Conservation (phyloP, 1,140 invertebrate species). For the Metopolophium dirhodum region DNA sequence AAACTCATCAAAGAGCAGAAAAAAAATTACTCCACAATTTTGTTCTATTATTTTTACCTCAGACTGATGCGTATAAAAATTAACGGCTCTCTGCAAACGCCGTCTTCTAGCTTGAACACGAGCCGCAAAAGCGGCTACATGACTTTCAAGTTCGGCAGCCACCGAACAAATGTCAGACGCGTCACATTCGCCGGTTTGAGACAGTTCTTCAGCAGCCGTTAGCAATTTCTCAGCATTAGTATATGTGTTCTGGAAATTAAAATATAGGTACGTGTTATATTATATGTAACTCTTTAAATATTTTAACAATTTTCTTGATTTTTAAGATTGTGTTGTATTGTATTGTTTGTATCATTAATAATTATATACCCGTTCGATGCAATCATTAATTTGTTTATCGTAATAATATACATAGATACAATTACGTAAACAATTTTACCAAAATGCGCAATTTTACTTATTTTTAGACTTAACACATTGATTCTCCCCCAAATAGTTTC, state of each 20-base stretch:
- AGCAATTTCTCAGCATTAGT: constrained; percentile 97
- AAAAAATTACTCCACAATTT: not conserved
- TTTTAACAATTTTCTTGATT: not conserved
- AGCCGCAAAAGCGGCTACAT: constrained; percentile 91
- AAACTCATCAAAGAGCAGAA: not conserved
- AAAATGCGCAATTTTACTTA: no score
- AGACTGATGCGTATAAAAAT: constrained; percentile 96
- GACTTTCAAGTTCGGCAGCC: constrained; percentile 88
- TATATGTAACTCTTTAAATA: not conserved
- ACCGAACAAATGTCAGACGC: constrained; percentile 94
- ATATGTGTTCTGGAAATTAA: constrained; percentile 87
- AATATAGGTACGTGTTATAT: not conserved
- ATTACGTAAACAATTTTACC: no score
- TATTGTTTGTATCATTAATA: not conserved
- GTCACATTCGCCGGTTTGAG: constrained; percentile 94
- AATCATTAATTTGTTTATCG: no score
- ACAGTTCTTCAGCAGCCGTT: constrained; percentile 92
- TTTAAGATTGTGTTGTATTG: not conserved
- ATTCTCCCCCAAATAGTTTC: no score
- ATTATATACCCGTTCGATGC: not conserved
- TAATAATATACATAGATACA: no score
- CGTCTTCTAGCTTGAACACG: constrained; percentile 90
- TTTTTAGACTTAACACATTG: no score
- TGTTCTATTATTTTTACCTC: constrained; percentile 70
- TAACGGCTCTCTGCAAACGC: constrained; percentile 88